Base-by-base conservation (phyloP, 2,797 vertebrate species). In the Anguilla pacifica region DNA sequence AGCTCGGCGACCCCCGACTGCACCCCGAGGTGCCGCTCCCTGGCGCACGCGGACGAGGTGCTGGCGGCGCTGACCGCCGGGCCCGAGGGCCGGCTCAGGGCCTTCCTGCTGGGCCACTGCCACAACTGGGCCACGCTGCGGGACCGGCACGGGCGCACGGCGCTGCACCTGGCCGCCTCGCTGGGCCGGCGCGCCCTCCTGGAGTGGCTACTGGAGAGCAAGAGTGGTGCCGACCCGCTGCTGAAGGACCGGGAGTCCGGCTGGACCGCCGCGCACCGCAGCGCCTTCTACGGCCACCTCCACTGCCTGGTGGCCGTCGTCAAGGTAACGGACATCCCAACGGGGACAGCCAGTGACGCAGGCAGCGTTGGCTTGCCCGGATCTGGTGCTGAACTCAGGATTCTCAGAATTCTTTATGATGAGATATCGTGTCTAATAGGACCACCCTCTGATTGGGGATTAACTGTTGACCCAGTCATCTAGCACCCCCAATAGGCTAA, bases 191-290 rank as follows among this genome's bases (percentile, higher is more conserved):
- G 96, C 91, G 94, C 94, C 10, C 95, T 98, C 43, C 90, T 99
- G 53, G 97, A 98, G 53, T 99, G 99, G 99, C 95, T 99, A 87
- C 94, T 97, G 92, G 96, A 97, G 89, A 95, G 91, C 86, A 98
- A 97, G 94, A 96, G 95, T 70, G 43, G 43, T 0, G 97, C 97
- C 61, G 98, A 99, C 92, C 93, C 97, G 15, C 91, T 93, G 89
- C 94, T 95, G 0, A 99, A 98, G 92, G 99, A 99, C 93, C 97
- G 97, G 90, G 99, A 99, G 86, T 99, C 99, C 0, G 96, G 98
- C 88, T 99, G 98, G 99, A 99, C 98, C 0, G 97, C 98, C 88
- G 92, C 99, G 92, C 99, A 99, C 92, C 97, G 99, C 92, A 98
- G 98, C 77, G 95, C 97, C 90, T 99, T 99, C 95, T 99, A 99